A percentile compares a stretch with the other conserved stretches of the same genome.
Conservation (phyloP, 2,888 invertebrate genomes). For the Shargacucullia verbasci region DNA sequence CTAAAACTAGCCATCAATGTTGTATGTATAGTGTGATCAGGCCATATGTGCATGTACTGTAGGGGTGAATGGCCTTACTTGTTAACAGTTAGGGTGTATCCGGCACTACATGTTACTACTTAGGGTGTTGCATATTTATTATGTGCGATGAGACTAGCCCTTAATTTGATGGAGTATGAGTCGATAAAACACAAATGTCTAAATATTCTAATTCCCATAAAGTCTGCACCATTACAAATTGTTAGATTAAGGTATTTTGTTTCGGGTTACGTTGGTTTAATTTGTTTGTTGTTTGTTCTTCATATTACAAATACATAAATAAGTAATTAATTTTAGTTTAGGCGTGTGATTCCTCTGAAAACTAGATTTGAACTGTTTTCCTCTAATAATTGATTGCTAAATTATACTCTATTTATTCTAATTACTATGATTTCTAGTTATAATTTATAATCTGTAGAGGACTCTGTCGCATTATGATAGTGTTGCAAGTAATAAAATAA, state of each 20-base stretch:
- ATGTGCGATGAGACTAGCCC: too few relatives aligned
- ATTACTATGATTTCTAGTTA: conserved; percentile 42
- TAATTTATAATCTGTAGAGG: conserved; percentile 49
- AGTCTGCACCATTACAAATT: conserved; percentile 18
- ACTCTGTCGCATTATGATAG: conserved; percentile 46
- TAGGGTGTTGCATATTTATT: too few relatives aligned
- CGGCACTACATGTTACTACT: too few relatives aligned
- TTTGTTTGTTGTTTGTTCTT: conserved; percentile 44
- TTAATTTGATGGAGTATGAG: too few relatives aligned
- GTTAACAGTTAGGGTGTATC: too few relatives aligned
- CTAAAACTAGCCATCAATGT: too few relatives aligned
- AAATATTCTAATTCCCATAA: too few relatives aligned
- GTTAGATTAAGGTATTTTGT: conserved; percentile 9
- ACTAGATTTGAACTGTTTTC: conserved; percentile 30
- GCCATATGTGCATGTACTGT: too few relatives aligned
- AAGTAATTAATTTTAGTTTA: conserved; percentile 30
- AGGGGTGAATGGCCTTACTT: too few relatives aligned
- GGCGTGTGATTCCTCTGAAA: conserved; percentile 42
- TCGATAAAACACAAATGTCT: too few relatives aligned
- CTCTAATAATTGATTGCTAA: conserved; percentile 41
- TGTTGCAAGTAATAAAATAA: conserved; percentile 47
- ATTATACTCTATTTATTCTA: conserved; percentile 51
- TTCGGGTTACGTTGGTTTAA: conserved; percentile 17
- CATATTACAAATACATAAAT: conserved; percentile 32
- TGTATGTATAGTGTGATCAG: too few relatives aligned